These are phyloP conservation scores for Armadillidium nasatum DNA, from an alignment of 1,140 invertebrate species.

Conservation along the genomic window DNA sequence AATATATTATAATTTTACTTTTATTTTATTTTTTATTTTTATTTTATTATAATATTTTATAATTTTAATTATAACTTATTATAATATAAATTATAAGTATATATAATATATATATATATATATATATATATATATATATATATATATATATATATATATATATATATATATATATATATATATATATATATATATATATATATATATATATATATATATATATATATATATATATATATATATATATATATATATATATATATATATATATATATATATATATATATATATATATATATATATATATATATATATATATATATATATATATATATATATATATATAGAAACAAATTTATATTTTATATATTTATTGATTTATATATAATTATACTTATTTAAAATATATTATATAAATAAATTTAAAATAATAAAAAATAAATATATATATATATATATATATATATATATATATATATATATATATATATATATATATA, in stretches of 20 bases:
- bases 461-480: constrained; percentile 21
- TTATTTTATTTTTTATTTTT: no score
- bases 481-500: constrained; percentile 17
- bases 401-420: constrained; percentile 17
- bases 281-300: constrained; percentile 25
- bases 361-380: no score
- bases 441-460: constrained; percentile 21
- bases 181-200: neutral
- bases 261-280: neutral
- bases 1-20: no score
- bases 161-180: constrained; percentile 18
- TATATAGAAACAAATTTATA: no score
- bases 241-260: constrained; percentile 3
- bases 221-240: constrained; percentile 24
- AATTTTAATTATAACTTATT: no score
- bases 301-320: constrained; percentile 25
- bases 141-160: constrained; percentile 21
- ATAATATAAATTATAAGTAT: no score
- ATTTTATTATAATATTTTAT: no score
- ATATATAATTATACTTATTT: no score
- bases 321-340: constrained; percentile 25
- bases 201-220: constrained; percentile 20
- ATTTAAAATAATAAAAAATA: neutral
- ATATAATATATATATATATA: constrained; percentile 16
- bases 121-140: constrained; percentile 26